A percentile compares a stretch with the other conserved stretches of the same genome.
phyloP scores from a whole-genome alignment of 2,888 invertebrate genomes.

The Tinea semifulvella region DNA sequence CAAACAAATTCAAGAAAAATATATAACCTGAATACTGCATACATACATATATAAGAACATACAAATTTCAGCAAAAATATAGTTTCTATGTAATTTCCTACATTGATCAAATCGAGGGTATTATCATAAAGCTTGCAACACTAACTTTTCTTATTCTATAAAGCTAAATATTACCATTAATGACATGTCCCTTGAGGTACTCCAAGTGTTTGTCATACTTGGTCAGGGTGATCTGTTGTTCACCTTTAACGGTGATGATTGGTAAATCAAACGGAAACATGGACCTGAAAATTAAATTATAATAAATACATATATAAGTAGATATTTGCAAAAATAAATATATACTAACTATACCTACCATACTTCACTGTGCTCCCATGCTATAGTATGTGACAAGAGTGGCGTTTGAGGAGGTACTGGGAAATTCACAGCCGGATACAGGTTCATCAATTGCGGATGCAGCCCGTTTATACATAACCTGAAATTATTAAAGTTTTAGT shows the following conservation, averaged over 20 bases:
- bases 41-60: too few relatives aligned
- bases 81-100: too few relatives aligned
- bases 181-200: conserved; percentile 5
- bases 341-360: conserved; percentile 46
- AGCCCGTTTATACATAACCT: conserved; percentile 79
- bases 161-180: conserved; percentile 10
- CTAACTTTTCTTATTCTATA: too few relatives aligned
- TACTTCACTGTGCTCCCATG: conserved; percentile 81
- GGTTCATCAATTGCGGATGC: conserved; percentile 70
- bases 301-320: conserved; percentile 29
- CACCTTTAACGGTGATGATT: not conserved
- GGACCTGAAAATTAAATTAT: not conserved
- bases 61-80: too few relatives aligned
- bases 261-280: not conserved
- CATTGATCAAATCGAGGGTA: too few relatives aligned
- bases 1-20: too few relatives aligned
- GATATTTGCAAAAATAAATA: not conserved
- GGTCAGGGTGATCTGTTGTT: not conserved
- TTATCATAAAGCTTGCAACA: too few relatives aligned
- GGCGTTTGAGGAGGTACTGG: conserved; percentile 87
- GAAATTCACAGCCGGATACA: conserved; percentile 77
- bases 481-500: conserved; percentile 36
- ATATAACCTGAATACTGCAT: too few relatives aligned
- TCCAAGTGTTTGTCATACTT: not conserved
- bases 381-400: conserved; percentile 79